These are phyloP conservation scores for Taurulus bubalis DNA, from an alignment of 2,113 vertebrate species.

Conservation along the genomic window DNA sequence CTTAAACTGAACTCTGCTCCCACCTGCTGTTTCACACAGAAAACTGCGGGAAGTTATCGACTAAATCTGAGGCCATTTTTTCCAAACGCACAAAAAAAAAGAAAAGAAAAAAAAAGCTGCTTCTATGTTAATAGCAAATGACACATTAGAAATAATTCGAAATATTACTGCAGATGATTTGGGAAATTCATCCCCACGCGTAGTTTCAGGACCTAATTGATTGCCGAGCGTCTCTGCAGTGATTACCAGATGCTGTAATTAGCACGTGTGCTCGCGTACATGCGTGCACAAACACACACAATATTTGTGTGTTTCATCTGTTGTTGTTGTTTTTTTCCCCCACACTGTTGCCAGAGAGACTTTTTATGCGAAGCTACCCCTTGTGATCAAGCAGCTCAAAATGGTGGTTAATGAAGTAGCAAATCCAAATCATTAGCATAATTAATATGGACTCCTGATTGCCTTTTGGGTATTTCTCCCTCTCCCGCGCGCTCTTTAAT, in stretches of 20 bases:
- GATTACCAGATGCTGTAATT: slow-evolving; percentile 79
- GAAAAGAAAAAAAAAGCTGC: neutral
- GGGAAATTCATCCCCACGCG: neutral
- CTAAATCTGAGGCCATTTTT: neutral
- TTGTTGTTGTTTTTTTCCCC: neutral
- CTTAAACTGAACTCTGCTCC: slow-evolving; percentile 64
- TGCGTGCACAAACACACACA: slow-evolving; percentile 27
- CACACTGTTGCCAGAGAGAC: slow-evolving; percentile 58
- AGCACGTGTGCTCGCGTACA: slow-evolving; percentile 40
- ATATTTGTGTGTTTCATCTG: slow-evolving; percentile 30
- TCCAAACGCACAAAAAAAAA: neutral
- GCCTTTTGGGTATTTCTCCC: slow-evolving; percentile 59
- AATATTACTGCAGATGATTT: neutral
- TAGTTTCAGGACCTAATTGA: slow-evolving; percentile 54
- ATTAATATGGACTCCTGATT: slow-evolving; percentile 76
- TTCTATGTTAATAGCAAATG: slow-evolving; percentile 10
- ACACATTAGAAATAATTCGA: slow-evolving; percentile 14
- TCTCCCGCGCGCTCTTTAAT: slow-evolving; percentile 28
- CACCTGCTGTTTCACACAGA: slow-evolving; percentile 65
- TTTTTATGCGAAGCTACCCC: slow-evolving; percentile 33
- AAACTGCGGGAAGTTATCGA: slow-evolving; percentile 30
- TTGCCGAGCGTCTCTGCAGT: slow-evolving; percentile 61
- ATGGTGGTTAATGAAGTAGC: slow-evolving; percentile 80
- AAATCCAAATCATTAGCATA: slow-evolving; percentile 81
- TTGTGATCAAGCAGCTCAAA: slow-evolving; percentile 74